These are phyloP conservation scores for Cranoglanis bouderius DNA, from an alignment of 2,113 vertebrate species.

Conservation along the genomic window DNA sequence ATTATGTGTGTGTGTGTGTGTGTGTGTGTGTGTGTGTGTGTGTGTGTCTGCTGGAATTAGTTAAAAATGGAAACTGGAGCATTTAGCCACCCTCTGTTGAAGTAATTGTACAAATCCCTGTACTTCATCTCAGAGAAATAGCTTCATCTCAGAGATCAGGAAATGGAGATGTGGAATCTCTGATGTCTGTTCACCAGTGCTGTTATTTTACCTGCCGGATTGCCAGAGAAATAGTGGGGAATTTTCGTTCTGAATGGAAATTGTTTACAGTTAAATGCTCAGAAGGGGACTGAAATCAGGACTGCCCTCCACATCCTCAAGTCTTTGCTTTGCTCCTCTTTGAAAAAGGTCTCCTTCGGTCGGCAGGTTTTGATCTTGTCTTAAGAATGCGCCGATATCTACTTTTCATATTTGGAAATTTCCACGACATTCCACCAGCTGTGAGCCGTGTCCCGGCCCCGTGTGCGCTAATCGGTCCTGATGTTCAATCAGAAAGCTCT, in stretches of 20 bases:
- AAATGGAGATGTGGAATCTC: conserved; percentile 22
- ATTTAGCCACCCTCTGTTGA: conserved; percentile 2
- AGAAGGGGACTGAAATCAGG: neutral
- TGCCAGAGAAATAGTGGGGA: neutral
- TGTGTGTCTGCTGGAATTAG: conserved; percentile 9
- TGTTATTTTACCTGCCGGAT: conserved; percentile 5
- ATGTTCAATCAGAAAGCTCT: conserved; percentile 4
- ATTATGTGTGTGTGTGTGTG: conserved; percentile 16
- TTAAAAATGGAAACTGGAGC: conserved; percentile 21
- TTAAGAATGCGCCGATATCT: neutral
- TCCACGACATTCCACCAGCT: neutral
- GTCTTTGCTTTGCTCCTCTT: conserved; percentile 3
- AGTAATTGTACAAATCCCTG: conserved; percentile 9
- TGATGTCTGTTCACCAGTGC: neutral
- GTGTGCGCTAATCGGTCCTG: neutral
- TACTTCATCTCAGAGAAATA: conserved; percentile 22
- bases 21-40: neutral
- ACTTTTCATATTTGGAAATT: neutral
- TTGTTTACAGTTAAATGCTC: neutral
- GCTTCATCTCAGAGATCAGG: conserved; percentile 30
- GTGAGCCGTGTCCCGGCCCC: neutral
- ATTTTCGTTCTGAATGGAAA: neutral
- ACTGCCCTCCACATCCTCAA: no score
- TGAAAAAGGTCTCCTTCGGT: neutral
- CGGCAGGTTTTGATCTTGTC: conserved; percentile 1